These are phyloP conservation scores for Fistularia commersonii DNA, from an alignment of 2,797 vertebrate genomes.

Conservation along the genomic window DNA sequence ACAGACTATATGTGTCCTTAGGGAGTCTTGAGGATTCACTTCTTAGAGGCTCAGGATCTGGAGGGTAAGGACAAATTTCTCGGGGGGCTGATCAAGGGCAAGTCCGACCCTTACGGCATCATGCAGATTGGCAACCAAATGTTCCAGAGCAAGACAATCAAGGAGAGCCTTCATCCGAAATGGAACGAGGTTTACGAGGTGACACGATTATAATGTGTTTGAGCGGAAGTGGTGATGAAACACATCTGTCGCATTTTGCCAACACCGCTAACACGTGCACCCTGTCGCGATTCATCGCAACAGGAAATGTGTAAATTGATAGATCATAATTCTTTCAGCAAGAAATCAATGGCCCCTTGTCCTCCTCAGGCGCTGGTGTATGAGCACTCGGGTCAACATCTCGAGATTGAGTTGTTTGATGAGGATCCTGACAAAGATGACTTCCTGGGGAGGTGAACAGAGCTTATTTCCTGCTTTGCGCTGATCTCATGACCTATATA, in stretches of 20 bases:
- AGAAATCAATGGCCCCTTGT: conserved; percentile 6
- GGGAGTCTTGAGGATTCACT: conserved; percentile 95
- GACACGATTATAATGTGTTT: conserved; percentile 6
- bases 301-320: conserved; percentile 13
- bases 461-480: conserved; percentile 12
- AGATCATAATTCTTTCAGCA: conserved; percentile 4
- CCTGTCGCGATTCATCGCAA: neutral
- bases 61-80: conserved; percentile 93
- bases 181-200: conserved; percentile 99
- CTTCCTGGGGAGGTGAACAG: conserved; percentile 90
- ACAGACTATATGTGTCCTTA: conserved; percentile 44
- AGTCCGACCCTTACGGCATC: conserved; percentile 95
- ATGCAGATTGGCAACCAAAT: conserved; percentile 89
- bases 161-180: conserved; percentile 91
- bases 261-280: neutral
- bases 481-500: conserved; percentile 9
- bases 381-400: conserved; percentile 90
- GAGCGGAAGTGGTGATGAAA: too few species aligned
- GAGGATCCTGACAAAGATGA: conserved; percentile 99
- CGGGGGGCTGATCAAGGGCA: conserved; percentile 93
- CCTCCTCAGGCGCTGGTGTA: conserved; percentile 85
- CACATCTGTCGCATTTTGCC: too few species aligned
- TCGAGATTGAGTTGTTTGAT: conserved; percentile 97
- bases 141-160: conserved; percentile 94
- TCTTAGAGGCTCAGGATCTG: conserved; percentile 93